phyloP scores from a whole-genome alignment of 2,888 invertebrate genomes.

The Sinodicranocentrus sp. region DNA sequence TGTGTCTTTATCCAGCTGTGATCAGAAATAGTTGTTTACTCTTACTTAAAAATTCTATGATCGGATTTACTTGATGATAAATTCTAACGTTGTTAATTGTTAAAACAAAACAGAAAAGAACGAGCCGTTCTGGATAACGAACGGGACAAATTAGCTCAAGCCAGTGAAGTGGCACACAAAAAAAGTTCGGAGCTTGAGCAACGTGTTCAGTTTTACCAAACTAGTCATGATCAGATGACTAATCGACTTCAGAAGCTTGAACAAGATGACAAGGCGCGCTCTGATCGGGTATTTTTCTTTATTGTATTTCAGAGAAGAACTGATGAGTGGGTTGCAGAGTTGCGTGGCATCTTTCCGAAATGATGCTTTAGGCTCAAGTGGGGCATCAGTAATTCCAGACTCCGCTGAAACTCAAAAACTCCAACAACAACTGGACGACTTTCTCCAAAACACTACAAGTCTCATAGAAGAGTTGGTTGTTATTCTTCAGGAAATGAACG shows the following conservation, averaged over 20 bases:
- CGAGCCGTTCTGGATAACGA: constrained; percentile 82
- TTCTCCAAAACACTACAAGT: constrained; percentile 54
- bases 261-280: constrained; percentile 74
- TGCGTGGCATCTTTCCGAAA: constrained; percentile 72
- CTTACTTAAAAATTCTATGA: too few relatives aligned
- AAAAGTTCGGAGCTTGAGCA: constrained; percentile 81
- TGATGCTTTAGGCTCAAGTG: constrained; percentile 37
- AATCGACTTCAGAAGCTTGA: constrained; percentile 73
- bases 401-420: constrained; percentile 16
- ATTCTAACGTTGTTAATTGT: too few relatives aligned
- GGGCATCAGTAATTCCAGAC: not conserved
- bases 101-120: constrained; percentile 81
- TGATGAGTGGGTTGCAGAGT: constrained; percentile 76
- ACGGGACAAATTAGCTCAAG: constrained; percentile 83
- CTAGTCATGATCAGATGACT: constrained; percentile 75
- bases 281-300: constrained; percentile 73
- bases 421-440: constrained; percentile 42
- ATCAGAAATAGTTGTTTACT: too few relatives aligned
- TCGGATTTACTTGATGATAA: too few relatives aligned
- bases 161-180: constrained; percentile 82
- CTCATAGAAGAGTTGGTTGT: constrained; percentile 68
- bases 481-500: constrained; percentile 73
- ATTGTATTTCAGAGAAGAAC: constrained; percentile 74
- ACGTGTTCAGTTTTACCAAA: constrained; percentile 74
- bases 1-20: too few relatives aligned